phyloP scores from a whole-genome alignment of 35 echinoderm and acorn worm genomes.

The Stichopus chloronotus region DNA sequence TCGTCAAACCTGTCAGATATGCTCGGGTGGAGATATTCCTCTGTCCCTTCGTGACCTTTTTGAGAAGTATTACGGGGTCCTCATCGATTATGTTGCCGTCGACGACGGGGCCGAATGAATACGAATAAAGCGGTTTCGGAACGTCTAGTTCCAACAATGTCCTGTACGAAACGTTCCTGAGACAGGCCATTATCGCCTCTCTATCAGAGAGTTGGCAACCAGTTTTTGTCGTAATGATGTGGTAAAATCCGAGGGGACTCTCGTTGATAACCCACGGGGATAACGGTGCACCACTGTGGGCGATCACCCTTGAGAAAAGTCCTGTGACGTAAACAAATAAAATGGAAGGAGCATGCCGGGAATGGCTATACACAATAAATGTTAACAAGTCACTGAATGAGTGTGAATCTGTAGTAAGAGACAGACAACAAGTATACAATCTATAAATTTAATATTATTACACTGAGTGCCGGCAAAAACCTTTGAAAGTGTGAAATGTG shows the following conservation, averaged over 20 bases:
- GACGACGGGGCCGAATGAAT: slow-evolving; percentile 84
- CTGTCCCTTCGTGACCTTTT: slow-evolving; percentile 39
- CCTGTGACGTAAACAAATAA: slow-evolving; percentile 49
- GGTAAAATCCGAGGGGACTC: slow-evolving; percentile 61
- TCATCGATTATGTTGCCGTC: slow-evolving; percentile 79
- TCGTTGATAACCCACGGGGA: slow-evolving; percentile 78
- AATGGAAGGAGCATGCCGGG: background rate
- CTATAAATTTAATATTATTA: background rate
- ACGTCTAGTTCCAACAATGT: slow-evolving; percentile 67
- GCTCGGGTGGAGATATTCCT: slow-evolving; percentile 37
- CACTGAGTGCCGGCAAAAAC: background rate
- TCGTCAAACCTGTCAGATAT: slow-evolving; percentile 73
- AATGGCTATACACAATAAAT: background rate
- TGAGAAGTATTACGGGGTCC: slow-evolving; percentile 61
- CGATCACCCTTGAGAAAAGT: slow-evolving; percentile 81
- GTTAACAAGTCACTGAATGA: background rate
- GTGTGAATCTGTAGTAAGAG: background rate
- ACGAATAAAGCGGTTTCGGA: slow-evolving; percentile 74
- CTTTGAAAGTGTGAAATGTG: no score
- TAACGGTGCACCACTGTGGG: slow-evolving; percentile 79
- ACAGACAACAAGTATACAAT: background rate
- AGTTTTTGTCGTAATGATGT: slow-evolving; percentile 47
- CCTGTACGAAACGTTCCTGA: slow-evolving; percentile 57
- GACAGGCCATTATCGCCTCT: slow-evolving; percentile 59
- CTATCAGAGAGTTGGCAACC: slow-evolving; percentile 53